Evolutionary conservation across 2,797 vertebrate species (phyloP).

Genomic region (Acipenser oxyrinchus): DNA sequence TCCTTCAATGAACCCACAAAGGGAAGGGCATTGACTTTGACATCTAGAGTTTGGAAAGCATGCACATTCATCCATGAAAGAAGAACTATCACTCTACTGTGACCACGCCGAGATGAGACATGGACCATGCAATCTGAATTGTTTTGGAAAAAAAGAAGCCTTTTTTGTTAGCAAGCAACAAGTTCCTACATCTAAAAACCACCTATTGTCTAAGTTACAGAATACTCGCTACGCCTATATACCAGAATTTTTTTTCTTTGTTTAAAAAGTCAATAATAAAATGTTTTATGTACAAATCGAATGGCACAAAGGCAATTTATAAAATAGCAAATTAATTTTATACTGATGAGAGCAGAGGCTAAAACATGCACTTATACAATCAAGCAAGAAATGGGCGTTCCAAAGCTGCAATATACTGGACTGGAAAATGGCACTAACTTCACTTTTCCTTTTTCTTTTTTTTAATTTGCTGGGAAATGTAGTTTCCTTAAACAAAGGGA

Average conservation of each 20-base stretch:
- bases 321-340: slow-evolving; percentile 17
- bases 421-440: background rate
- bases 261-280: slow-evolving; percentile 24
- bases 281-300: slow-evolving; percentile 53
- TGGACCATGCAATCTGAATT: slow-evolving; percentile 12
- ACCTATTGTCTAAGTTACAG: slow-evolving; percentile 15
- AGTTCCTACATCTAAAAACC: slow-evolving; percentile 17
- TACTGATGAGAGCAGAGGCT: slow-evolving; percentile 54
- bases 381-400: slow-evolving; percentile 59
- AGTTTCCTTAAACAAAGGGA: background rate
- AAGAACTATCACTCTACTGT: slow-evolving; percentile 8
- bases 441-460: too few relatives aligned
- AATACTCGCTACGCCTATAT: slow-evolving; percentile 18
- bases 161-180: slow-evolving; percentile 14
- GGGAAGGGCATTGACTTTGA: too few relatives aligned
- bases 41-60: too few relatives aligned
- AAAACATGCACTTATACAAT: slow-evolving; percentile 54
- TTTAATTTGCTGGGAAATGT: background rate
- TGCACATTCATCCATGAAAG: background rate
- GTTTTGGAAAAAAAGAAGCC: background rate
- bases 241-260: slow-evolving; percentile 10
- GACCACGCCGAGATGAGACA: slow-evolving; percentile 14
- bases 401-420: slow-evolving; percentile 65
- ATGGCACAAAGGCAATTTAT: slow-evolving; percentile 50
- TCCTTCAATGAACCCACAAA: background rate